Percentiles rank a stretch among this genome's conserved stretches.
Conservation (phyloP, 2,113 vertebrate genomes). For the Chaetodon auriga region DNA sequence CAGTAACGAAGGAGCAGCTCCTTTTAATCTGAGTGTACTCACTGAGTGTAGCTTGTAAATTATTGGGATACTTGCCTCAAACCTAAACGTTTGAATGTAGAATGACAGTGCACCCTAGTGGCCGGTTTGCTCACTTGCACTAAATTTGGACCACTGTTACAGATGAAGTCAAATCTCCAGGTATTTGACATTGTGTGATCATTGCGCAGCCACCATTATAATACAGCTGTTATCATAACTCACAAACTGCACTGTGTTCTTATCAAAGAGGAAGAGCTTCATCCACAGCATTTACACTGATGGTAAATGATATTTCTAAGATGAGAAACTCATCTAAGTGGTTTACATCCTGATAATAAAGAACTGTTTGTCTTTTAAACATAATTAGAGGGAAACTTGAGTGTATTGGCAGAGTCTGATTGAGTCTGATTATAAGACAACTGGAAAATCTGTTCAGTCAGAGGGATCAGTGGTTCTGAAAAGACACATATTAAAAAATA, state of each 20-base stretch:
- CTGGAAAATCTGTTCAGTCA: background rate
- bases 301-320: too few species aligned
- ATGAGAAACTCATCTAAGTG: too few species aligned
- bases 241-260: background rate
- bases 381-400: background rate
- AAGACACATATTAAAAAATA: too few species aligned
- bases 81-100: background rate
- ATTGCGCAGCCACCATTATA: background rate
- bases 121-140: background rate
- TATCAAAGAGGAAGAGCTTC: too few species aligned
- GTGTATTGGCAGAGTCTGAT: too few species aligned
- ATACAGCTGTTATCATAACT: background rate
- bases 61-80: background rate
- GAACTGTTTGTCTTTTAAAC: background rate
- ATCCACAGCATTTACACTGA: too few species aligned
- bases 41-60: background rate
- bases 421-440: background rate
- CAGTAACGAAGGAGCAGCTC: background rate
- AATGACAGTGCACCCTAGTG: conserved; percentile 55
- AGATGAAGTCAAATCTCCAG: background rate
- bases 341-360: background rate
- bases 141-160: background rate
- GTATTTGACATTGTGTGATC: background rate
- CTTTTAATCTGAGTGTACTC: background rate
- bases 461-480: background rate